Evolutionary conservation across 1,140 invertebrate genomes (phyloP).

Genomic region (Drosophila sechellia): DNA sequence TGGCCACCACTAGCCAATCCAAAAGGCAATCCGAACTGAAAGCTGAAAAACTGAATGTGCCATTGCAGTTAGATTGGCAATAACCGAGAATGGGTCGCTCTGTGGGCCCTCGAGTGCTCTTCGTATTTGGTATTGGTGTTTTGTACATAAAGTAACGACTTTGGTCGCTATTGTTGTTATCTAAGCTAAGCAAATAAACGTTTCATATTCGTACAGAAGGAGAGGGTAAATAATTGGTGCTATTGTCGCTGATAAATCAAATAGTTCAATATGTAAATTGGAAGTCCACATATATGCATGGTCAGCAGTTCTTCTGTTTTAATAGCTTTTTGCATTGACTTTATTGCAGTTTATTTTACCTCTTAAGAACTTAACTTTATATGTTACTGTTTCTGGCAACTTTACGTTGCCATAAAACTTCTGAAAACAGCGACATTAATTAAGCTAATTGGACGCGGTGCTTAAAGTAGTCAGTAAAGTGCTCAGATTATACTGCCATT

Average conservation of each 20-base stretch:
- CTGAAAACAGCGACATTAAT: conserved; percentile 28
- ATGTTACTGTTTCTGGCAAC: too few relatives aligned
- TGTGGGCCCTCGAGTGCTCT: conserved; percentile 23
- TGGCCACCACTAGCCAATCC: background rate
- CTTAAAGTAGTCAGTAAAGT: conserved; percentile 6
- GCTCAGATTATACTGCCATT: conserved; percentile 15
- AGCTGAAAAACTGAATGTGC: conserved; percentile 37
- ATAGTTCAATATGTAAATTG: too few relatives aligned
- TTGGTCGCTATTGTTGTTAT: conserved; percentile 55
- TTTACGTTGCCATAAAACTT: too few relatives aligned
- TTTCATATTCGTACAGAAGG: conserved; percentile 14
- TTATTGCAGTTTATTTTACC: too few relatives aligned
- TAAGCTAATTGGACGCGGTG: conserved; percentile 36
- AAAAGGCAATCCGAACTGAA: conserved; percentile 20
- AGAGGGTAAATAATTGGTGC: conserved; percentile 20
- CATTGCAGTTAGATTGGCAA: conserved; percentile 46
- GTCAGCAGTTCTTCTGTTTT: background rate
- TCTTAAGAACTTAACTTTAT: too few relatives aligned
- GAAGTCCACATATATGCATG: too few relatives aligned
- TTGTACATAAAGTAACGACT: conserved; percentile 66
- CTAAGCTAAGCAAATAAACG: conserved; percentile 68
- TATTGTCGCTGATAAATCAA: background rate
- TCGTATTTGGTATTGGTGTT: conserved; percentile 22
- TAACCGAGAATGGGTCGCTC: conserved; percentile 18
- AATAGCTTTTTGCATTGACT: background rate